Evolutionary conservation across 2,888 invertebrate species (phyloP), one percentile per base, ranked within the genome.

Genomic region (Limnephilus auricula): DNA sequence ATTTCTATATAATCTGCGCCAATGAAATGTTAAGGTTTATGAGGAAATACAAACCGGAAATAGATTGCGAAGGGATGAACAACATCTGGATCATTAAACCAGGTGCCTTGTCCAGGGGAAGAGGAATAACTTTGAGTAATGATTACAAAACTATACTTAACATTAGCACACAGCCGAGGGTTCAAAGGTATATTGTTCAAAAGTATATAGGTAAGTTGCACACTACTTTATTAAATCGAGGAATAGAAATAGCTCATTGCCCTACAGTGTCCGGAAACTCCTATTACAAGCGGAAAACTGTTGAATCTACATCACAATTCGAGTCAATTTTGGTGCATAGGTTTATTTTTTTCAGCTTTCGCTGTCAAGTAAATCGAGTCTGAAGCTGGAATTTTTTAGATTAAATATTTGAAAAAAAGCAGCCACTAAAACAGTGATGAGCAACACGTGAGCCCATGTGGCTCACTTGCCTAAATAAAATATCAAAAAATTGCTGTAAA

Each of bases 51-150:
- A 96, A 97, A 93, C 97, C 97, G 0, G 97, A 97, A 94, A 94
- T 97, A 89, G 96, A 96, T 92, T 96, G 97, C 94, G 98, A 98
- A 95, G 99, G 99, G 0, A 96, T 96, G 93, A 96, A 97, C 94
- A 98, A 99, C 95, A 97, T 98, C 93, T 99, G 99, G 99, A 98
- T 99, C 92, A 96, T 99, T 83, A 99, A 99, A 94, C 99, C 99
- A 0, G 97, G 97, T 2, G 97, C 97, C 94, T 97, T 97, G 93
- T 98, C 98, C 50, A 96, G 98, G 94, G 99, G 99, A 0, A 96
- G 97, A 94, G 99, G 98, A 5, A 99, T 99, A 93, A 96, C 97
- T 93, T 97, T 99, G 94, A 97, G 98, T 93, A 97, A 97, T 93
- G 97, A 97, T 93, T 95, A 98, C 92, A 97, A 97, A 92, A 97